Conservation (phyloP, 2,888 invertebrate species). For the Tubulanus polymorphus region DNA sequence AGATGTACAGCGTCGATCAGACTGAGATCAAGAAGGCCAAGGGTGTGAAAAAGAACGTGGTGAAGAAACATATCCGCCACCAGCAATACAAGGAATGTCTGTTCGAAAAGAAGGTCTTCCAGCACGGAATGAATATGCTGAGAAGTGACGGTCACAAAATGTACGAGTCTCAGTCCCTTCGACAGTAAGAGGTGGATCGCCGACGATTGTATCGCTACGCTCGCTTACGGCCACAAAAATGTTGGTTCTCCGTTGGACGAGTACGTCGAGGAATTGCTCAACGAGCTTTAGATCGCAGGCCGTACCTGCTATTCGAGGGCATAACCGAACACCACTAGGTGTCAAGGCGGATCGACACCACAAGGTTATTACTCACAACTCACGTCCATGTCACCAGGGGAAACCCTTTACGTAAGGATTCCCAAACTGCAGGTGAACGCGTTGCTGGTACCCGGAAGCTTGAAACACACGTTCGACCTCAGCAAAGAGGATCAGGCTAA, state of each 20-base stretch:
- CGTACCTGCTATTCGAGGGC: no score
- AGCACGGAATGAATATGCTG: slow-evolving; percentile 21
- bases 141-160: slow-evolving; percentile 19
- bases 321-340: not conserved
- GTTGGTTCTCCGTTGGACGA: not conserved
- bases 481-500: not conserved
- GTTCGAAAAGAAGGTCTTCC: slow-evolving; percentile 18
- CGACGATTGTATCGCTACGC: slow-evolving; percentile 12
- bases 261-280: not conserved
- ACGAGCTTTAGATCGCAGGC: not conserved
- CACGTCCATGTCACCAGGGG: not conserved
- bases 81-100: slow-evolving; percentile 18
- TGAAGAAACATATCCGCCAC: slow-evolving; percentile 12
- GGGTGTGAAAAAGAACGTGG: slow-evolving; percentile 13
- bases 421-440: not conserved
- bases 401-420: not conserved
- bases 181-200: slow-evolving; percentile 23
- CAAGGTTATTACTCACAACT: not conserved
- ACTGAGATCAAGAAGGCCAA: slow-evolving; percentile 10
- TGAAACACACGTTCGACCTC: not conserved
- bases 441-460: not conserved
- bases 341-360: not conserved
- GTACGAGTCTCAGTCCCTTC: slow-evolving; percentile 21
- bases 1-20: slow-evolving; percentile 4
- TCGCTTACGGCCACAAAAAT: slow-evolving; percentile 4